Conservation (phyloP, 2,797 vertebrate species). For the Allobates femoralis region DNA sequence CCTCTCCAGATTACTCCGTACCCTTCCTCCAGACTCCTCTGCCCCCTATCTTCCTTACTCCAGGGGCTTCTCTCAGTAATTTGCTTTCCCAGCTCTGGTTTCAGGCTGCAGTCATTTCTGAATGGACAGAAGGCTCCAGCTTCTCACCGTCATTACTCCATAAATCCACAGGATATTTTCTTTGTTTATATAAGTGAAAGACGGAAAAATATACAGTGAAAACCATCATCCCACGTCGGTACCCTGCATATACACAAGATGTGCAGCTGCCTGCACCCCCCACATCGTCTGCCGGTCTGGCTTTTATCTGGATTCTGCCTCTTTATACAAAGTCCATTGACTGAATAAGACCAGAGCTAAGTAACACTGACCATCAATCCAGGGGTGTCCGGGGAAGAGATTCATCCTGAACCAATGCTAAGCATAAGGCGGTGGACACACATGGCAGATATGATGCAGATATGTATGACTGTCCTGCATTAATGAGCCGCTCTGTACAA, state of each 20-base stretch:
- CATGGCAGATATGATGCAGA: not conserved
- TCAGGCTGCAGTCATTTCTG: constrained; percentile 12
- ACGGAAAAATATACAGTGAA: constrained; percentile 44
- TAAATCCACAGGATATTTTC: constrained; percentile 41
- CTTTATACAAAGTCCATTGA: constrained; percentile 4
- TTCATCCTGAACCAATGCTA: not conserved
- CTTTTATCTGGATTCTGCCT: constrained; percentile 5
- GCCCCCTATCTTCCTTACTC: too few relatives aligned
- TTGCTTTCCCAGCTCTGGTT: not conserved
- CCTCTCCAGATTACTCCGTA: too few relatives aligned
- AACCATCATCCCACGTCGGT: not conserved
- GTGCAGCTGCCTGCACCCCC: constrained; percentile 12
- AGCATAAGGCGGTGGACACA: not conserved
- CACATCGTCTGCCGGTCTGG: not conserved
- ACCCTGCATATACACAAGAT: constrained; percentile 21
- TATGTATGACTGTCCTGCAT: not conserved
- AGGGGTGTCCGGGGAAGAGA: not conserved
- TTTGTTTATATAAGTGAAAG: constrained; percentile 40
- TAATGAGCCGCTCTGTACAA: not conserved
- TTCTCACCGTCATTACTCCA: constrained; percentile 28
- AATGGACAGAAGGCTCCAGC: constrained; percentile 49
- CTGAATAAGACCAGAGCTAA: not conserved
- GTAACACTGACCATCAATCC: constrained; percentile 3
- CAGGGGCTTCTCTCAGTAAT: not conserved
- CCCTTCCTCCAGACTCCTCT: too few relatives aligned